Percentiles rank a stretch among this genome's conserved stretches.
phyloP scores from a whole-genome alignment of 2,797 vertebrate genomes.

The Hozukius guyotensis region DNA sequence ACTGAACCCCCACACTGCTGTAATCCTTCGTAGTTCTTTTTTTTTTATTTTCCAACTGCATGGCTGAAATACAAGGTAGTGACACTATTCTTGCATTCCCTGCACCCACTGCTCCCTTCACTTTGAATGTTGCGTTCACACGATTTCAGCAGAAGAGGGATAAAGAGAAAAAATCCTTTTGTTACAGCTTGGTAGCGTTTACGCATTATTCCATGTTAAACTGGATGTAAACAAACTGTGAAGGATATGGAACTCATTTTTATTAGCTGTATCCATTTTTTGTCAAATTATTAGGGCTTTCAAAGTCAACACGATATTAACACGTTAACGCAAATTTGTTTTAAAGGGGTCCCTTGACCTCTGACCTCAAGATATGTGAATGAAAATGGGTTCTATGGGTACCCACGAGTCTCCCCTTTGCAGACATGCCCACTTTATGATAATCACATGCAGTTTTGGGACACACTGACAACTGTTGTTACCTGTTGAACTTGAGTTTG shows the following conservation, averaged over 20 bases:
- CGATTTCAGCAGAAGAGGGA: not conserved
- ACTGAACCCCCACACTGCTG: not conserved
- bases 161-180: not conserved
- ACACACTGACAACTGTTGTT: too few species aligned
- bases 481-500: too few species aligned
- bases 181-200: not conserved
- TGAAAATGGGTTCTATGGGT: too few species aligned
- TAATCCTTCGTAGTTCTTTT: slow-evolving; percentile 22
- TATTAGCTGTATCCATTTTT: not conserved
- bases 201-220: not conserved
- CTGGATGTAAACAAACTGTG: not conserved
- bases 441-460: too few species aligned
- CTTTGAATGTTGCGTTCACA: slow-evolving; percentile 3
- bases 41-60: not conserved
- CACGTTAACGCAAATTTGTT: too few species aligned
- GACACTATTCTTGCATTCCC: not conserved
- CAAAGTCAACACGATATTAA: too few species aligned
- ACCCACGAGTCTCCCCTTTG: too few species aligned
- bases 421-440: too few species aligned
- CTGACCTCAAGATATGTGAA: too few species aligned
- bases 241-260: not conserved
- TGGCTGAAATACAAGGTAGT: slow-evolving; percentile 1
- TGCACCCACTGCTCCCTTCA: not conserved
- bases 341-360: too few species aligned
- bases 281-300: not conserved